A percentile compares a stretch with the other conserved stretches of the same genome.
Conservation (phyloP, 1,140 invertebrate genomes). For the Physella acuta region DNA sequence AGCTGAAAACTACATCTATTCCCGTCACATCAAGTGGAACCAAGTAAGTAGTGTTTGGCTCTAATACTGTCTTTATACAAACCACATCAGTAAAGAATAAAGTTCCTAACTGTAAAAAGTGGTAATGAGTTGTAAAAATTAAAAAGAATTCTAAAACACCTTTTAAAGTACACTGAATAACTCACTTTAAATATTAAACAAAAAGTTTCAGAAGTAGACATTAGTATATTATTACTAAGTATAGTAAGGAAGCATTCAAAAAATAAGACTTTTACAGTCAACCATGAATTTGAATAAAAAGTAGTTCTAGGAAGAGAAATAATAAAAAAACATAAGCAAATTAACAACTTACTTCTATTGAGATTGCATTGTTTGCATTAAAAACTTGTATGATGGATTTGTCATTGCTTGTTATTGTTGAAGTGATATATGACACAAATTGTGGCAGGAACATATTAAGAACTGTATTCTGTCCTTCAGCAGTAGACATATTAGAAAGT, state of each 20-base stretch:
- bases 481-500: slow-evolving; percentile 39
- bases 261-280: no score
- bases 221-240: no score
- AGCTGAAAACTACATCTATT: slow-evolving; percentile 1
- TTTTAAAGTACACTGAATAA: no score
- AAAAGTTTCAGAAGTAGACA: no score
- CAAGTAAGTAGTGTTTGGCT: background rate
- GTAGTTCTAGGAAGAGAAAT: no score
- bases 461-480: slow-evolving; percentile 36
- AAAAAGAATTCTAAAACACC: no score
- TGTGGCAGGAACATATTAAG: slow-evolving; percentile 40
- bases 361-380: background rate
- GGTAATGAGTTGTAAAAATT: no score
- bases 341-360: slow-evolving; percentile 13
- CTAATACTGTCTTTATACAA: background rate
- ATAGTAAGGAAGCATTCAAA: no score
- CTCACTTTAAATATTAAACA: no score
- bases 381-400: background rate
- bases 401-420: background rate
- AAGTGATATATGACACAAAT: slow-evolving; percentile 21
- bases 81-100: slow-evolving; percentile 25
- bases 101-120: slow-evolving; percentile 21
- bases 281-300: no score
- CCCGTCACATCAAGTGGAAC: slow-evolving; percentile 23
- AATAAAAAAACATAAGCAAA: no score